Conservation (phyloP, 2,113 vertebrate species). For the Pao palembangensis region DNA sequence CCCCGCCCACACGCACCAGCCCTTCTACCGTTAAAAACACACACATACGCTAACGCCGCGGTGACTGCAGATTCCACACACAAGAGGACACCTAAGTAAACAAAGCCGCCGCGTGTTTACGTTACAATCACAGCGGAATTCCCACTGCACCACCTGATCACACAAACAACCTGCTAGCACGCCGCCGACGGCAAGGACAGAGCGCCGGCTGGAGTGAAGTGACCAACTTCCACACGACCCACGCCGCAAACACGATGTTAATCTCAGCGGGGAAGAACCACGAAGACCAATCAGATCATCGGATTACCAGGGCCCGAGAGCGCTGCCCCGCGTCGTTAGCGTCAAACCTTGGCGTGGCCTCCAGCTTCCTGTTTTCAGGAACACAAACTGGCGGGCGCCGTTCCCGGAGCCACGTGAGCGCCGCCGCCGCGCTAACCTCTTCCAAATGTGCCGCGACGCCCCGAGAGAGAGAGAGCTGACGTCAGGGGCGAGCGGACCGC, state of each 20-base stretch:
- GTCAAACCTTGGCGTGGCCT: conserved; percentile 48
- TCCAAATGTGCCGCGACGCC: conserved; percentile 65
- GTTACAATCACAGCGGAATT: conserved; percentile 37
- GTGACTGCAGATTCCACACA: no score
- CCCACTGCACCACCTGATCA: conserved; percentile 20
- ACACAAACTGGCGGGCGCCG: conserved; percentile 10
- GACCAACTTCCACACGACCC: no score
- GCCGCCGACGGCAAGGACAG: no score
- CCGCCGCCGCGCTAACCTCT: conserved; percentile 52
- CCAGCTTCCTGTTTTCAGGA: conserved; percentile 26
- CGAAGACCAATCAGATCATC: conserved; percentile 67
- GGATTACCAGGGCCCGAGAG: conserved; percentile 62
- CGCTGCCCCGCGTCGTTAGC: conserved; percentile 47
- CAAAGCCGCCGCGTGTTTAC: conserved; percentile 41
- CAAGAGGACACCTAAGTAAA: conserved; percentile 22
- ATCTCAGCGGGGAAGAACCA: conserved; percentile 59
- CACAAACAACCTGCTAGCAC: conserved; percentile 28
- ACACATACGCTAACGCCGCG: conserved; percentile 11
- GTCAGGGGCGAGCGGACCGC: conserved; percentile 57
- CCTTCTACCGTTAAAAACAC: conserved; percentile 45
- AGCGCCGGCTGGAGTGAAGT: no score
- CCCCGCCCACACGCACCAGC: conserved; percentile 30
- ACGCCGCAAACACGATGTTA: no score
- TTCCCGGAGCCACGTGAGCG: conserved; percentile 22
- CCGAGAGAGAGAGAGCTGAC: conserved; percentile 54